These are phyloP conservation scores for Oegoconia quadripuncta DNA, from an alignment of 2,888 invertebrate species.

Conservation along the genomic window DNA sequence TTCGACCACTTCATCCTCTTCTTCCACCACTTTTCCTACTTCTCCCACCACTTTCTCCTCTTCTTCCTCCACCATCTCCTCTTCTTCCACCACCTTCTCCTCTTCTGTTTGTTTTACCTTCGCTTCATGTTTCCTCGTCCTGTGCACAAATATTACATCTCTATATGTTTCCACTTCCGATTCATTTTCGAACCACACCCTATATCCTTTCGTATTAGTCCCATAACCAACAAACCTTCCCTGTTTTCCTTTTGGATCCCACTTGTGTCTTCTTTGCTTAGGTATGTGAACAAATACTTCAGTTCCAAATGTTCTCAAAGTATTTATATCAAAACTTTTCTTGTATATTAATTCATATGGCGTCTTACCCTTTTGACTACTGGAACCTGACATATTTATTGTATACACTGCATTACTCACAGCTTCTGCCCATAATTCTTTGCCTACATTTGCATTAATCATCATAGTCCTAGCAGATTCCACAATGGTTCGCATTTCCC, in stretches of 20 bases:
- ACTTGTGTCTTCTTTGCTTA: slow-evolving; percentile 18
- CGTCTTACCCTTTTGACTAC: slow-evolving; percentile 15
- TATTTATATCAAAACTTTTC: slow-evolving; percentile 8
- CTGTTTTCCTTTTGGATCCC: slow-evolving; percentile 9
- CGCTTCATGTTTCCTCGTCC: not conserved
- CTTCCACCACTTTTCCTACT: not conserved
- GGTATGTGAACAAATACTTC: slow-evolving; percentile 20
- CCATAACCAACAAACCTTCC: slow-evolving; percentile 25
- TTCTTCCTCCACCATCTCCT: not conserved
- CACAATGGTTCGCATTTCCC: slow-evolving; percentile 12
- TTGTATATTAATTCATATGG: slow-evolving; percentile 25
- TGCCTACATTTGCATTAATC: slow-evolving; percentile 14
- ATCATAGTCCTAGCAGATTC: slow-evolving; percentile 14
- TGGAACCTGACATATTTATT: slow-evolving; percentile 28
- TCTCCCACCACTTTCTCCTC: not conserved
- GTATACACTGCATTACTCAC: slow-evolving; percentile 28
- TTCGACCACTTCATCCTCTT: not conserved
- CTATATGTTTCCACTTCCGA: slow-evolving; percentile 4
- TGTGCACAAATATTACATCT: slow-evolving; percentile 3
- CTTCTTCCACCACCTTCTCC: not conserved
- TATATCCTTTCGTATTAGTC: slow-evolving; percentile 20
- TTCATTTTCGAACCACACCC: slow-evolving; percentile 12
- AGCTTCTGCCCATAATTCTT: slow-evolving; percentile 38
- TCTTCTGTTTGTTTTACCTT: not conserved
- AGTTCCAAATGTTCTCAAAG: slow-evolving; percentile 17